Evolutionary conservation across 2,113 vertebrate genomes (phyloP).

Genomic region (Galeopterus variegatus): DNA sequence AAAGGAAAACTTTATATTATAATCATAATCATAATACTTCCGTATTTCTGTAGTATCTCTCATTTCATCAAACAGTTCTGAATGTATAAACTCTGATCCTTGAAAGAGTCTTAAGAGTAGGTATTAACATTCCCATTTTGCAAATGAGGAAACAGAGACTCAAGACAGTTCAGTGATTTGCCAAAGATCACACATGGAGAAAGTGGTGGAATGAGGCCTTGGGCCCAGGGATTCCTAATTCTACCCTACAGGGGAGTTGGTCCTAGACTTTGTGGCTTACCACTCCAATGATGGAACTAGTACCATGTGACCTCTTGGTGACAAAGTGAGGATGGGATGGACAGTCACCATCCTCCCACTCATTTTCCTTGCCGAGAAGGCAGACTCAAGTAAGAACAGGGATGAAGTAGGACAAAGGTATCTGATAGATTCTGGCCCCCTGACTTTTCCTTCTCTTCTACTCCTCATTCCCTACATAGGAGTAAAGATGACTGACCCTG

Average conservation of each 20-base stretch:
- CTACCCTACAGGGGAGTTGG: neutral
- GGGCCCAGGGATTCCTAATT: neutral
- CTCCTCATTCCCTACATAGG: neutral
- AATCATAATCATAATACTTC: neutral
- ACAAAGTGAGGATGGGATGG: neutral
- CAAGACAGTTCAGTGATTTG: neutral
- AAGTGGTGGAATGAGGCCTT: neutral
- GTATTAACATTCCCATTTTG: neutral
- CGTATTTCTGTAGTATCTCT: neutral
- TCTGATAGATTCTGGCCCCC: neutral
- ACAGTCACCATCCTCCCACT: neutral
- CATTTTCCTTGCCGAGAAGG: constrained; percentile 1
- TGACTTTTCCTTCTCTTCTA: neutral
- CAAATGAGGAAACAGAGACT: neutral
- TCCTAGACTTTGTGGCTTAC: neutral
- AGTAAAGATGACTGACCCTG: neutral
- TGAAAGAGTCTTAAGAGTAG: neutral
- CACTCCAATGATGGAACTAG: neutral
- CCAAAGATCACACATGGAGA: neutral
- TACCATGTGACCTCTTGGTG: neutral
- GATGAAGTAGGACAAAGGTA: neutral
- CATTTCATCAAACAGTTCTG: neutral
- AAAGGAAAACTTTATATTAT: neutral
- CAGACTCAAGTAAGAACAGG: neutral
- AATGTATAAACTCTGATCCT: neutral